phyloP scores from a whole-genome alignment of 1,140 invertebrate species.

The Lepidurus packardi region DNA sequence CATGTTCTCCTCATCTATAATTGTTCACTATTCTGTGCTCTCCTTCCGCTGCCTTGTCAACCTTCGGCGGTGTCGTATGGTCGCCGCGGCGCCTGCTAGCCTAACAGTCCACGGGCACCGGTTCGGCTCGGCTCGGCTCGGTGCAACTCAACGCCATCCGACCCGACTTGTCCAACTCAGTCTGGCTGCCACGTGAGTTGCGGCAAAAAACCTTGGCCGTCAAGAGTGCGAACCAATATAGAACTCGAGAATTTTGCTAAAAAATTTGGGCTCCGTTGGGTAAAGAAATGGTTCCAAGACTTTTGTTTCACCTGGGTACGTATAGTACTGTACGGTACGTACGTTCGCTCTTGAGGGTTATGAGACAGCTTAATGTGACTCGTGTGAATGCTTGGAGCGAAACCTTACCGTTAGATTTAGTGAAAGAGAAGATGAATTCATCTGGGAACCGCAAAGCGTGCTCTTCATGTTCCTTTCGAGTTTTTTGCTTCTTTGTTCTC shows the following conservation, averaged over 20 bases:
- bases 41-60: background rate
- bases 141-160: too few species aligned
- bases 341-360: background rate
- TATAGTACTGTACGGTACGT: background rate
- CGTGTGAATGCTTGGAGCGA: background rate
- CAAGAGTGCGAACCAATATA: background rate
- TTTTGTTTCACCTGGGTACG: background rate
- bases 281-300: background rate
- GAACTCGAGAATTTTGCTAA: background rate
- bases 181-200: conserved; percentile 17
- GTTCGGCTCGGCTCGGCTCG: too few species aligned
- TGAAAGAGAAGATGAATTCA: conserved; percentile 15
- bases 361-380: background rate
- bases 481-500: background rate
- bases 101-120: background rate
- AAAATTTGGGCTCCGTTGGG: background rate
- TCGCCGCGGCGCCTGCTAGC: conserved; percentile 15
- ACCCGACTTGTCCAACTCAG: background rate
- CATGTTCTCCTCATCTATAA: background rate
- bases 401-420: background rate
- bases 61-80: background rate
- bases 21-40: background rate
- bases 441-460: conserved; percentile 5
- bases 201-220: background rate
- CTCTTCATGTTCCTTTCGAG: background rate